These are phyloP conservation scores for Actinopyga echinites DNA, from an alignment of 53 echinoderm and acorn worm species.

Conservation along the genomic window DNA sequence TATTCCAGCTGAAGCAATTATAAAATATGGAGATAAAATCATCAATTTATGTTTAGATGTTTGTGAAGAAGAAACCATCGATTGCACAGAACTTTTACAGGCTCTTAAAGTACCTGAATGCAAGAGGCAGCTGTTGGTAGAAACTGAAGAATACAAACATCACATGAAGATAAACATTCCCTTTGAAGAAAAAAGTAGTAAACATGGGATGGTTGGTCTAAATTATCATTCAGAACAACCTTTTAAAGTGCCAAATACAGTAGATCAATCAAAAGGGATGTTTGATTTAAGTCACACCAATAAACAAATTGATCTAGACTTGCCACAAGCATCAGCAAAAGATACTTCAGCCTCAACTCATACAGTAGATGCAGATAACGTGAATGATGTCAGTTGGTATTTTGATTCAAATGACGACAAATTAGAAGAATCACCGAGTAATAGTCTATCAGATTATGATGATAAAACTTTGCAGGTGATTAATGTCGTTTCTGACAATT, in stretches of 20 bases:
- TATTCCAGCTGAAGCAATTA: neutral
- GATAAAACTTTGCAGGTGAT: no score
- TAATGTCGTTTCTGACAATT: no score
- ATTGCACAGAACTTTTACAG: neutral
- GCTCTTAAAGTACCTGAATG: neutral
- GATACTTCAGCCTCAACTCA: neutral
- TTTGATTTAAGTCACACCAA: neutral
- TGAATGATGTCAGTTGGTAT: slow-evolving; percentile 65
- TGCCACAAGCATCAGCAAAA: slow-evolving; percentile 2
- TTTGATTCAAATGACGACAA: slow-evolving; percentile 33
- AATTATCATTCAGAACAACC: no score
- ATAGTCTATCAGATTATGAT: no score
- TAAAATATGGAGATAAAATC: neutral
- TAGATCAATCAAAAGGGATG: neutral
- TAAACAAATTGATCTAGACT: slow-evolving; percentile 17
- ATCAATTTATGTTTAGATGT: neutral
- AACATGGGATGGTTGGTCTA: neutral
- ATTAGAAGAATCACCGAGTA: no score
- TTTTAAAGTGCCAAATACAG: no score
- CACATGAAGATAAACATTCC: neutral
- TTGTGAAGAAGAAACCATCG: neutral
- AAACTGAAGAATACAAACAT: neutral
- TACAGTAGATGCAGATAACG: neutral
- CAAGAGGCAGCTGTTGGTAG: no score
- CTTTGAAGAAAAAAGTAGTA: neutral